Base-by-base conservation (phyloP, 2,888 invertebrate genomes). In the Diarsia dahlii region DNA sequence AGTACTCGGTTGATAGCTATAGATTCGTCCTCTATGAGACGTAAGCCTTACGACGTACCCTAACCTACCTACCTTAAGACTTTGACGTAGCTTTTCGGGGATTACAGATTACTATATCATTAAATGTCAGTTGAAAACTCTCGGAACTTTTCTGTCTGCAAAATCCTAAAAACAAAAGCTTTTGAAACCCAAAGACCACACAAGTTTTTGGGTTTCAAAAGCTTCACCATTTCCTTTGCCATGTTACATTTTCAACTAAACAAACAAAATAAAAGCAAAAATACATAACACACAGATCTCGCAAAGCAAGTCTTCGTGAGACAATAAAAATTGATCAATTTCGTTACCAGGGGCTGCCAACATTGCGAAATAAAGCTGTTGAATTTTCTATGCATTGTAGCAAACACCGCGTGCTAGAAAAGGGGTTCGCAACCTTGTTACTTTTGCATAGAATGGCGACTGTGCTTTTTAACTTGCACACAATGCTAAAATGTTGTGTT, bases 301-400 rank as follows among this genome's bases (percentile, higher is more conserved):
- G 20, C 56, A 69, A 66, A 28, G 28, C 56, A 46, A 20, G 34
- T 64, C 48, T 84, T 52, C 15, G 54, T 23, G 63, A 84, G 52
- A 73, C 84, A 73, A 71, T 82, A 84, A 84, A 82, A 82, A 70
- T 80, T 80, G 81, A 82, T 82, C 76, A 80, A 80, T 84, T 80
- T 82, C n/a, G 76, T 75, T 70, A 60, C 71, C 58, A 52, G 6
- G 74, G 12, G 69, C 60, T 62, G 71, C 48, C 75, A 71, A 84
- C 62, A 71, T 80, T 80, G 70, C 50, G 15, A 60, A 56, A 54
- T 65, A 68, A 80, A 80, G 20, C 79, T 71, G 67, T 69, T 84
- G 84, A 71, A 83, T 83, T 78, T 68, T 83, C 63, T 65, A 78
- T 83, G 68, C 68, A 67, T 68, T 48, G 70, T 77, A 39, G 52